Base-by-base conservation (phyloP, 2,113 vertebrate genomes). In the Glaucomys volans region DNA sequence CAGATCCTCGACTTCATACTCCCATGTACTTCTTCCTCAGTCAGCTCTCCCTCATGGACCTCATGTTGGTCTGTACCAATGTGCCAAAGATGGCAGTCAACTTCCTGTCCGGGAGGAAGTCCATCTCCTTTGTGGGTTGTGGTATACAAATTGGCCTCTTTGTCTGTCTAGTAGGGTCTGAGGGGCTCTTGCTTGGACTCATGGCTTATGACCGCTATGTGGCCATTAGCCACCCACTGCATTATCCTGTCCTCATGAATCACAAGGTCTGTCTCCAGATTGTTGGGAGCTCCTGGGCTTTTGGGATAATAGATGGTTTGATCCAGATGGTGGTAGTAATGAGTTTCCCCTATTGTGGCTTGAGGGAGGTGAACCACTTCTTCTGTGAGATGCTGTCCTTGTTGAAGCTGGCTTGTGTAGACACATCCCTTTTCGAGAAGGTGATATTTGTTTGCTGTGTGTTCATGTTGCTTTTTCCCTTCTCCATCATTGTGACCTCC, bases 1-100 rank as follows among this genome's bases (percentile, higher is more conserved):
- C 4, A 2, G 94, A 96, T 10, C 16, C 80, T 30, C 80, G 2
- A 17, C 97, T 98, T 30, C 97, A 95, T 9, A 97, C 88, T 12
- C 93, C 96, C 35, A 97, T 94, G 97, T 97, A 97, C 91, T 96
- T 96, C 90, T 97, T 98, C 75, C 97, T 98, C 89, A 97, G 93
- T 52, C 97, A 97, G 40, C 94, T 98, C n/a, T 97, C 97, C 62
- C 74, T 97, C 84, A 97, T 97, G 97, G 97, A 97, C 28, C 88
- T 97, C 62, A 94, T 97, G 83, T 52, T 97, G 74, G 81, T 96
- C 44, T 96, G 96, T 42, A 94, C 37, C 66, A 95, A 30, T 66
- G 95, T 97, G 50, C 98, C 97, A 9, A 97, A 97, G 89, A 97
- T 96, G 97, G 95, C 42, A 0, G 13, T 8, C 59, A 96, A 96